These are phyloP conservation scores for Labia minor DNA, from an alignment of 2,888 invertebrate genomes.

Conservation along the genomic window DNA sequence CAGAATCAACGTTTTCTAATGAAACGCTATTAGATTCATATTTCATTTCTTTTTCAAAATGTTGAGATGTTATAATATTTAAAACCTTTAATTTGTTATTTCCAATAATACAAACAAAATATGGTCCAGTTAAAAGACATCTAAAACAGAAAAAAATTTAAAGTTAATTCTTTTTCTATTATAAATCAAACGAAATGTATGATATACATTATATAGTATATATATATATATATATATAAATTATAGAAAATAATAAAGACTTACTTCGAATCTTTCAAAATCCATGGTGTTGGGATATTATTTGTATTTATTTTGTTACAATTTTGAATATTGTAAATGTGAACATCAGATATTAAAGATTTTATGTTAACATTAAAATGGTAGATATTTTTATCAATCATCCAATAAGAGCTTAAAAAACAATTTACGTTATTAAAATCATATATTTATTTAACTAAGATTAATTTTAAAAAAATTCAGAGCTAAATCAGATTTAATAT, in stretches of 20 bases:
- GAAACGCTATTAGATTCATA: not conserved
- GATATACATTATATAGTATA: too few relatives aligned
- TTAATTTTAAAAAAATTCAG: too few relatives aligned
- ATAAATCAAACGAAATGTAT: too few relatives aligned
- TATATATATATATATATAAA: too few relatives aligned
- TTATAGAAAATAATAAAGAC: not conserved
- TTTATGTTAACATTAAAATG: slow-evolving; percentile 50
- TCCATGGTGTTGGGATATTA: slow-evolving; percentile 53
- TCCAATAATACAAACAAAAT: slow-evolving; percentile 51
- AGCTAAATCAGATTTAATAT: too few relatives aligned
- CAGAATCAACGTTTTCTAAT: not conserved
- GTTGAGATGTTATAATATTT: not conserved
- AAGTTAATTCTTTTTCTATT: not conserved
- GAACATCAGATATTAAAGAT: slow-evolving; percentile 53
- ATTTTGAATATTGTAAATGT: slow-evolving; percentile 48
- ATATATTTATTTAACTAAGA: too few relatives aligned
- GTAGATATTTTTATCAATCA: slow-evolving; percentile 46
- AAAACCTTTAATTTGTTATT: slow-evolving; percentile 33
- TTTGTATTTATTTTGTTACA: slow-evolving; percentile 46
- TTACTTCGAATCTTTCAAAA: slow-evolving; percentile 33
- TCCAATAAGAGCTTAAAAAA: slow-evolving; percentile 37
- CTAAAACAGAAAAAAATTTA: slow-evolving; percentile 35
- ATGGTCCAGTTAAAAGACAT: slow-evolving; percentile 51
- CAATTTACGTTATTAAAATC: too few relatives aligned
- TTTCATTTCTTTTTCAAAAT: not conserved